Evolutionary conservation across 2,797 vertebrate species (phyloP), one percentile per base, ranked within the genome.

Genomic region (Telmatherina bonti): DNA sequence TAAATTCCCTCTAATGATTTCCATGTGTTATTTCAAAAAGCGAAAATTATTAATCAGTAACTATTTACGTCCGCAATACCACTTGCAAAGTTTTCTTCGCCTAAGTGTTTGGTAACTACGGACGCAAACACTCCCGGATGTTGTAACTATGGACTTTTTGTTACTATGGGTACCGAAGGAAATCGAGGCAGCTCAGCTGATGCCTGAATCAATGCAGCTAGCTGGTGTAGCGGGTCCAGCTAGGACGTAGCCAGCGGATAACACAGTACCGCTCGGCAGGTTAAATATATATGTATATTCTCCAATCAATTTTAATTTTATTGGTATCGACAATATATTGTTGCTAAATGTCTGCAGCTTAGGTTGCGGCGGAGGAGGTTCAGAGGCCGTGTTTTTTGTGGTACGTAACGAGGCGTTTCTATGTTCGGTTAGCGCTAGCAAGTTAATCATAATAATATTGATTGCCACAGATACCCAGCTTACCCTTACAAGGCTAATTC

Each of bases 1-100:
- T 62, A 96, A 85, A 71, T 66, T 93, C 7, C 94, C 93, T 84
- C 81, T 94, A 71, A 89, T 90, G 59, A 96, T 94, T 90, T 96
- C 93, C 96, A 97, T 96, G 2, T 2, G 65, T 31, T 35, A 45
- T 16, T 59, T 41, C 8, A 41, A 54, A 13, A 27, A 1, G 0
- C 16, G 20, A 43, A 33, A 54, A 8, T 11, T 12, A n/a, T 16
- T 15, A 15, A 31, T 35, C 16, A 35, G 31, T 41, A 59, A 27
- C 29, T n/a, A n/a, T n/a, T n/a, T n/a, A 33, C 30, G 7, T 31
- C 30, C 3, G 30, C 7, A 7, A 31, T 3, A 31, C 5, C 26
- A 8, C 2, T 30, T 33, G 18, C 61, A 22, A 49, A 63, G 15
- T 36, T 20, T 74, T 22, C 54, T 47, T 57, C 31, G 26, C n/a